Evolutionary conservation across 2,888 invertebrate species (phyloP).

Genomic region (Pocota personata): DNA sequence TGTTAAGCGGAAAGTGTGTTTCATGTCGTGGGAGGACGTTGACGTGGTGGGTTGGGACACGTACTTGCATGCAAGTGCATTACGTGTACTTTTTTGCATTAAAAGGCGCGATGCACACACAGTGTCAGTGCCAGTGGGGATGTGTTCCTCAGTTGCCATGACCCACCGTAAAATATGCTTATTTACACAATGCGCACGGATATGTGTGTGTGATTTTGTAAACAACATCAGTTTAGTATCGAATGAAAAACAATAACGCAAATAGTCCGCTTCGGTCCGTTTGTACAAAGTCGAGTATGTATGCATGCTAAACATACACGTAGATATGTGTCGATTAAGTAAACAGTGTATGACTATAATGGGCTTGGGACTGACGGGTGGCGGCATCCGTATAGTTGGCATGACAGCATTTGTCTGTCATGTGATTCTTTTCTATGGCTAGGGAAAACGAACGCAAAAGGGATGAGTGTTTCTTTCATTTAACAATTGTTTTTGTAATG

Average conservation of each 20-base stretch:
- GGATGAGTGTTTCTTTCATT: background rate
- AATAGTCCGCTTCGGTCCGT: slow-evolving; percentile 17
- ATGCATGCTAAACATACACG: background rate
- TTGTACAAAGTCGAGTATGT: slow-evolving; percentile 3
- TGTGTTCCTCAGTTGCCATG: slow-evolving; percentile 41
- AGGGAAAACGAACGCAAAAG: background rate
- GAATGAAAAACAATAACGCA: slow-evolving; percentile 42
- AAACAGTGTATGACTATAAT: slow-evolving; percentile 35
- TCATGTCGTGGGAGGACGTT: slow-evolving; percentile 16
- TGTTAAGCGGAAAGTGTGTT: slow-evolving; percentile 38
- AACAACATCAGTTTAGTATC: slow-evolving; percentile 39
- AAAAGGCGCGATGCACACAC: slow-evolving; percentile 18
- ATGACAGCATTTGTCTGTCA: slow-evolving; percentile 40
- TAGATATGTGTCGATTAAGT: slow-evolving; percentile 18
- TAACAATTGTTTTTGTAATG: background rate
- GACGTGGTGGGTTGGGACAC: background rate
- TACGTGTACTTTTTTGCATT: slow-evolving; percentile 3
- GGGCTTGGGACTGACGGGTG: slow-evolving; percentile 19
- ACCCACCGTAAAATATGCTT: slow-evolving; percentile 45
- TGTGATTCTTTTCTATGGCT: background rate
- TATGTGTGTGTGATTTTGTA: slow-evolving; percentile 48
- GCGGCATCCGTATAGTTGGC: background rate
- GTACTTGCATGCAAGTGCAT: slow-evolving; percentile 41
- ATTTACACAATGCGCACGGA: slow-evolving; percentile 17
- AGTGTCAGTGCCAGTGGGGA: slow-evolving; percentile 5